Base-by-base conservation (phyloP, 2,113 vertebrate species). In the Ursus arctos region DNA sequence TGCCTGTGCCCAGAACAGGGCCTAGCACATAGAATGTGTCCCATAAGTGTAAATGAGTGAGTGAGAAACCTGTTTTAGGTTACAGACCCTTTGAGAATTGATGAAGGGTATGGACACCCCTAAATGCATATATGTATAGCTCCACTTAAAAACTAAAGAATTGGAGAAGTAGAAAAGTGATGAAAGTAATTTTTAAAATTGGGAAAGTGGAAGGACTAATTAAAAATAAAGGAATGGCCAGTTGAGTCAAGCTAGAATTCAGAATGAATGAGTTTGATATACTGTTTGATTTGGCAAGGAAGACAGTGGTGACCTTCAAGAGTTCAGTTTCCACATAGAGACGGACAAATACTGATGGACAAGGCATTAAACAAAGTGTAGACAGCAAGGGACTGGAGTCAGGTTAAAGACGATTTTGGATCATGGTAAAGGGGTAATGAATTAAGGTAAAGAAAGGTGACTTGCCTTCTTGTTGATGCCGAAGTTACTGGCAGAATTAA, bases 271-370 rank as follows among this genome's bases (percentile, higher is more conserved):
- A 94, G 16, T 51, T 79, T 89, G 47, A 81, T 88, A 55, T 43
- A 49, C 9, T 93, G 61, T 61, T 94, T 63, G 18, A 92, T 84
- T 92, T 97, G 33, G 61, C 92, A 97, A 96, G 82, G 61, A 95
- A 79, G 71, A 91, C 13, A 93, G 77, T n/a, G 33, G n/a, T 40
- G 83, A 79, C 13, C n/a, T 85, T 96, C 36, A 86, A 8, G 51
- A 85, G 43, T 86, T 97, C 79, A 94, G 6, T 81, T 94, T 85
- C 43, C 43, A 86, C n/a, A 28, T 15, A 80, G 40, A 81, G 16
- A 72, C 51, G 22, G 67, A 85, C 22, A 86, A 47, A 88, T 81
- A 69, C 51, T 76, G 88, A 89, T 85, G 31, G 79, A 61, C 63
- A 77, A 76, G 55, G 24, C 13, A 72, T 95, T 89, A 77, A 79